Percentiles rank a stretch among this genome's conserved stretches.
Evolutionary conservation across 2,113 vertebrate genomes (phyloP).

Genomic region (Phoenicopterus ruber): DNA sequence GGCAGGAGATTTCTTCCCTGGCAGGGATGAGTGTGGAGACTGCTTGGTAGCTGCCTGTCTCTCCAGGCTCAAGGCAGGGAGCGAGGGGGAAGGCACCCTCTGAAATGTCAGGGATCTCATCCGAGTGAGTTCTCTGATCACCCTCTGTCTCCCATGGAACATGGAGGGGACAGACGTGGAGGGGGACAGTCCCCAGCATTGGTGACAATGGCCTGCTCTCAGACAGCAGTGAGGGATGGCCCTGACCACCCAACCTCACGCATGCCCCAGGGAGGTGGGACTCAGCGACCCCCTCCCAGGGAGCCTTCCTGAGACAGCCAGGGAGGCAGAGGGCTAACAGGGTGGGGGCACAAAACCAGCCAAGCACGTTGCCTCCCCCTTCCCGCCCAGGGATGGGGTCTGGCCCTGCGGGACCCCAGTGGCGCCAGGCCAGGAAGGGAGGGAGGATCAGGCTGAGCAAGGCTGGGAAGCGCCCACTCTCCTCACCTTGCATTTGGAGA

Average conservation of each 20-base stretch:
- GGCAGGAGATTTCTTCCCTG: background rate
- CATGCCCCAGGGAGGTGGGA: background rate
- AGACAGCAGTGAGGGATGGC: background rate
- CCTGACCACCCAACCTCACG: background rate
- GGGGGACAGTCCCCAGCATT: too few relatives aligned
- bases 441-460: background rate
- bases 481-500: background rate
- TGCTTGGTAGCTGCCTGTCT: background rate
- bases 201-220: background rate
- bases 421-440: background rate
- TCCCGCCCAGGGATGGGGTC: background rate
- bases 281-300: background rate
- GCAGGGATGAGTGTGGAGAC: background rate
- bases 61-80: background rate
- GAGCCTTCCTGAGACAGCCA: background rate
- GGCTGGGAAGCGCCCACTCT: background rate
- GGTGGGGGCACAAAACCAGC: background rate
- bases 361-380: background rate
- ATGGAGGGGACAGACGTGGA: background rate
- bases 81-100: background rate
- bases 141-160: background rate
- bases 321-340: background rate
- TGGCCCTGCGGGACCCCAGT: fast-evolving
- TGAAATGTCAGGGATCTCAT: background rate
- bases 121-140: background rate